These are phyloP conservation scores for Leptinotarsa defecta DNA, from an alignment of 1,140 invertebrate genomes.

Conservation along the genomic window DNA sequence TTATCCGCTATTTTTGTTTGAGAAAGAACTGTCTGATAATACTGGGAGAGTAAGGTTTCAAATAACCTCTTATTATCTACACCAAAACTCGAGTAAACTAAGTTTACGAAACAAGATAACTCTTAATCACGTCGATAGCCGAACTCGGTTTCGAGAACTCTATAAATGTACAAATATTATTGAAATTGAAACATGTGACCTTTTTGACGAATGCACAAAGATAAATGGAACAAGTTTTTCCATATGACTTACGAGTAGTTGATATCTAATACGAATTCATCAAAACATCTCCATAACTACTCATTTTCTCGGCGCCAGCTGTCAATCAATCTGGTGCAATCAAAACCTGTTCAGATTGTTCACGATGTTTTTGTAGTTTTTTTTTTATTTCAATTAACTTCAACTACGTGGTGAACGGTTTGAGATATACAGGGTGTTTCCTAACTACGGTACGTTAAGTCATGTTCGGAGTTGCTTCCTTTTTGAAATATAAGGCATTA, in stretches of 20 bases:
- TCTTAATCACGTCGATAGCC: too few relatives aligned
- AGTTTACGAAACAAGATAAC: background rate
- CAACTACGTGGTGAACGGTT: too few relatives aligned
- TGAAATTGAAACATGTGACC: background rate
- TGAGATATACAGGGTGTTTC: too few relatives aligned
- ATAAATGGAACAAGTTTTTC: background rate
- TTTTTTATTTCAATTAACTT: background rate
- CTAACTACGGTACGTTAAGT: too few relatives aligned
- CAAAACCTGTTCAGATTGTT: slow-evolving; percentile 12
- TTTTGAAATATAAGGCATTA: too few relatives aligned
- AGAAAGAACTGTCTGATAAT: too few relatives aligned
- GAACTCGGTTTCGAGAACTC: too few relatives aligned
- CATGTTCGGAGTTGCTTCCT: too few relatives aligned
- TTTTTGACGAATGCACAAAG: background rate
- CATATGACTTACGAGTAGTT: background rate
- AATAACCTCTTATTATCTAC: too few relatives aligned
- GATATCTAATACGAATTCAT: background rate
- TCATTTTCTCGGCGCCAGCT: slow-evolving; percentile 13
- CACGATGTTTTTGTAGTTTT: slow-evolving; percentile 2
- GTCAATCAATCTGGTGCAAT: slow-evolving; percentile 14
- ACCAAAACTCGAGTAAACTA: background rate
- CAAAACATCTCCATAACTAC: slow-evolving; percentile 13
- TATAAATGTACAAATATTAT: too few relatives aligned
- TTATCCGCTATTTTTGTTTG: too few relatives aligned
- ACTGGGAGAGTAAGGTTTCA: too few relatives aligned